Conservation (phyloP, 2,113 vertebrate species). For the Rhineura floridana region DNA sequence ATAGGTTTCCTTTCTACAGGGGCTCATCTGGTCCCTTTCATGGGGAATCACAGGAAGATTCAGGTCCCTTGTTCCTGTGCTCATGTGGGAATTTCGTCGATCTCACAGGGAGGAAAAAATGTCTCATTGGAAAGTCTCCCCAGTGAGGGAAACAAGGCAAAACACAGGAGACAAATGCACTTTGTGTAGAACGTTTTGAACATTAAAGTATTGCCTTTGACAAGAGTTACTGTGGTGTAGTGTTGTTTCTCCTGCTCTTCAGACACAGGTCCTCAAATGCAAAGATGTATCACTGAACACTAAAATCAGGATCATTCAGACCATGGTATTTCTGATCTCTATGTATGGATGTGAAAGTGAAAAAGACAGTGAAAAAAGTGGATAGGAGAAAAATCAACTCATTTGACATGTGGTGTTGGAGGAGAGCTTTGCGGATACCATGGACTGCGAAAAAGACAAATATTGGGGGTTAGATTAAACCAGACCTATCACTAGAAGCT, state of each 20-base stretch:
- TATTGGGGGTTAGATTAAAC: no score
- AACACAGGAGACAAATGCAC: conserved; percentile 6
- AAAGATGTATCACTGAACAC: no score
- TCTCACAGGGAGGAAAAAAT: neutral
- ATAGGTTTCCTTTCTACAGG: conserved; percentile 10
- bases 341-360: no score
- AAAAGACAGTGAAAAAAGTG: no score
- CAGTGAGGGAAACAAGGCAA: neutral
- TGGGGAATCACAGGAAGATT: neutral
- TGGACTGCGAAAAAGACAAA: no score
- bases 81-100: conserved; percentile 11
- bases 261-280: no score
- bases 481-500: no score
- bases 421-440: no score
- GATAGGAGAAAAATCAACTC: no score
- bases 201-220: conserved; percentile 45
- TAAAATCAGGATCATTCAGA: no score
- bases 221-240: neutral
- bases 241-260: neutral
- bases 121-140: neutral
- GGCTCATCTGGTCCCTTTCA: neutral
- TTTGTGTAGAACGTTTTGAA: conserved; percentile 19
- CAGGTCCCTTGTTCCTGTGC: neutral
- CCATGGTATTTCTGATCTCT: no score
- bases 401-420: no score